Evolutionary conservation across 2,797 vertebrate genomes (phyloP).

Genomic region (Urosaurus nigricauda): DNA sequence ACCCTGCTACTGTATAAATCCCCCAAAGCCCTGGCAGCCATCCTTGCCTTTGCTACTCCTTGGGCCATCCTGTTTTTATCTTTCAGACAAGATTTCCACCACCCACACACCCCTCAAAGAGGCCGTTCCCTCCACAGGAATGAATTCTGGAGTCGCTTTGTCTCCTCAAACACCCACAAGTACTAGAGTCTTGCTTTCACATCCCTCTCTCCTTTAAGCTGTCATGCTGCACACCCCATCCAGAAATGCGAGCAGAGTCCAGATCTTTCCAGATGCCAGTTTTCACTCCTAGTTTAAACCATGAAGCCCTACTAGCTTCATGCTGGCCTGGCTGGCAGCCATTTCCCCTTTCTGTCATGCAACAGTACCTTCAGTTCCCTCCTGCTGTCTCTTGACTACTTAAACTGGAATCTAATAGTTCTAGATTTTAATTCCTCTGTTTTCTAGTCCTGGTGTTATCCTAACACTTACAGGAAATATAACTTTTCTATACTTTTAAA

Average conservation of each 20-base stretch:
- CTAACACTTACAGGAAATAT: not conserved
- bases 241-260: constrained; percentile 3
- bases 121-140: not conserved
- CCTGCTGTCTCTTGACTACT: not conserved
- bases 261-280: not conserved
- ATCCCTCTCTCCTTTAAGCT: not conserved
- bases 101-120: not conserved
- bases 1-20: too few relatives aligned
- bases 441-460: not conserved
- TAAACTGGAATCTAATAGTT: too few relatives aligned
- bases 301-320: not conserved
- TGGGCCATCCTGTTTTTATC: not conserved
- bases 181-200: not conserved
- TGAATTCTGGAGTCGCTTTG: not conserved
- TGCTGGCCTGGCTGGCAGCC: not conserved
- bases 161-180: not conserved
- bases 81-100: too few relatives aligned
- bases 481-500: not conserved
- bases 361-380: not conserved
- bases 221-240: not conserved
- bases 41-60: not conserved
- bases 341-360: not conserved
- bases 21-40: too few relatives aligned
- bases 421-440: not conserved
- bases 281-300: not conserved